Percentiles rank a stretch among this genome's conserved stretches.
Conservation (phyloP, 2,113 vertebrate species). For the Heterotis niloticus region DNA sequence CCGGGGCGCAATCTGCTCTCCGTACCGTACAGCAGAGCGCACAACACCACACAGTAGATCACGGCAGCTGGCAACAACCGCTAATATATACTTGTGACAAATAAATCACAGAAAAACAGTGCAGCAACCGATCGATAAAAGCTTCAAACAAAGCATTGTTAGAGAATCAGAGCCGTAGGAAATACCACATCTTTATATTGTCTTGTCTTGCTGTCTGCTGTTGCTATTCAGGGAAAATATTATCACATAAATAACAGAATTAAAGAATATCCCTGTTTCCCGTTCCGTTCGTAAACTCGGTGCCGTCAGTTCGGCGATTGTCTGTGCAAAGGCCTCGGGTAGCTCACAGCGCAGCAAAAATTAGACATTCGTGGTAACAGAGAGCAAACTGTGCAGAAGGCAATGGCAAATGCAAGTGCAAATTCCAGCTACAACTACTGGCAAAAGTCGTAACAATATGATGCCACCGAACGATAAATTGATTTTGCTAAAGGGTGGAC, state of each 20-base stretch:
- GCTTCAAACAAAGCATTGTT: not conserved
- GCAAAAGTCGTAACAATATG: constrained; percentile 11
- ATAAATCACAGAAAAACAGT: not conserved
- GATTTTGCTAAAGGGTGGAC: not conserved
- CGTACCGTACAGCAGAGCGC: not conserved
- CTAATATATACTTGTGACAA: not conserved
- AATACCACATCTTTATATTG: no score
- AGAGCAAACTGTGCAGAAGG: not conserved
- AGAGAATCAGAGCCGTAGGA: not conserved
- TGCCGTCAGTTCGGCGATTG: constrained; percentile 5
- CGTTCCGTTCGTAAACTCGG: not conserved
- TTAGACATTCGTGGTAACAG: not conserved
- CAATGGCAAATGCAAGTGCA: not conserved
- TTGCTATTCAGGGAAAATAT: no score
- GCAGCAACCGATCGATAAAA: not conserved
- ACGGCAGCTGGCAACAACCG: not conserved
- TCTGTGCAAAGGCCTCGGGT: not conserved
- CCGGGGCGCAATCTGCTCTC: not conserved
- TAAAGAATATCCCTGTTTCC: not conserved
- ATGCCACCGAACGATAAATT: not conserved
- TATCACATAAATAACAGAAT: no score
- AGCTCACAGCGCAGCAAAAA: not conserved
- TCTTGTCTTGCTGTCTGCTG: no score
- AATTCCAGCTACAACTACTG: not conserved
- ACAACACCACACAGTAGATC: not conserved